Evolutionary conservation across 2,113 vertebrate genomes (phyloP), one percentile per base, ranked within the genome.

Genomic region (Syngnathus floridae): DNA sequence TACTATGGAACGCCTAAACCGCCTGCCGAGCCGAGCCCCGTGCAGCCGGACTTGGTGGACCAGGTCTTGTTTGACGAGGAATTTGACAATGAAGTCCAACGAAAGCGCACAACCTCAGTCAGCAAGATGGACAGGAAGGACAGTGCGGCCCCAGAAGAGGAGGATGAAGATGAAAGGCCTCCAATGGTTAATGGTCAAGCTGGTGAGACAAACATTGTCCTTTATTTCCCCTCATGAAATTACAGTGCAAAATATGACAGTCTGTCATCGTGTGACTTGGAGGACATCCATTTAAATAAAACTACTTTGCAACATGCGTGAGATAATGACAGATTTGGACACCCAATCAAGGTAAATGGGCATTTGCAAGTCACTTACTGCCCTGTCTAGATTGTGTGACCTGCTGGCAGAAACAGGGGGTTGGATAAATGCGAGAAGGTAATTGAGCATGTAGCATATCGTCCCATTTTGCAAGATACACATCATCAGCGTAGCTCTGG

Each of bases 1-100:
- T 98, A 97, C 85, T 99, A 98, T 7, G 97, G 95, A 40, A 99
- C 97, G 5, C 97, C 96, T 0, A 98, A 98, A 73, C 96, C 97
- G 67, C 94, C 96, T 0, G 93, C 95, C 1, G 95, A 99, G 73
- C 95, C 95, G 71, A 96, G 93, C 75, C 93, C 95, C 5, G 95
- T 98, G 68, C 96, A 98, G 84, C 92, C 95, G 0, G 96, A 99
- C 78, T 86, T 95, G 2, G 95, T 98, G 76, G 96, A 98, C 88
- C 95, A 97, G 77, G 95, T 98, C 66, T 91, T 99, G 75, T 98
- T 99, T 67, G 96, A 99, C 62, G 94, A 95, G 85, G 95, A 96
- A 64, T 99, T 96, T 82, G 96, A 97, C 80, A 89, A 91, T 0
- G 96, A 98, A 82, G 93, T 93, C 0, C 96, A 98, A 81, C 90